These are phyloP conservation scores for Sebastes variabilis DNA, from an alignment of 2,797 vertebrate genomes.

Conservation along the genomic window DNA sequence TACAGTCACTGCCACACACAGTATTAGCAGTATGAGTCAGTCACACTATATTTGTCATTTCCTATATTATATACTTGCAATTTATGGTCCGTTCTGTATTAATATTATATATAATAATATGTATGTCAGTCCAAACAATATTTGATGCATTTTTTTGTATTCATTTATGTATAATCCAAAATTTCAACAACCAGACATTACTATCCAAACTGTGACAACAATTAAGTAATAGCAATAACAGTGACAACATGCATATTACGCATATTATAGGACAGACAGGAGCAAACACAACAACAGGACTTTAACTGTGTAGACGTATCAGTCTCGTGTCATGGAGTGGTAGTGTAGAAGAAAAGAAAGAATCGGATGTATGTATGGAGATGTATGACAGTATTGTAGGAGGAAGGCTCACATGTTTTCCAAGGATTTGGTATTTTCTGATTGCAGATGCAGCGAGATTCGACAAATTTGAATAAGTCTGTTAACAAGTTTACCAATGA, in stretches of 20 bases:
- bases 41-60: neutral
- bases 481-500: neutral
- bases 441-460: neutral
- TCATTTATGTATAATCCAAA: neutral
- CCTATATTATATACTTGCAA: neutral
- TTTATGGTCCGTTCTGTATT: neutral
- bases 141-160: neutral
- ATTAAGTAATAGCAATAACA: neutral
- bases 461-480: neutral
- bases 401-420: neutral
- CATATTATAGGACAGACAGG: neutral
- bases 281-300: neutral
- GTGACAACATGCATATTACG: neutral
- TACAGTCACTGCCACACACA: neutral
- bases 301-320: rapidly evolving
- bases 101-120: neutral
- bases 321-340: no score
- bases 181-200: neutral
- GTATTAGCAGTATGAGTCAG: neutral
- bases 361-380: neutral
- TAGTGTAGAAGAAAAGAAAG: no score
- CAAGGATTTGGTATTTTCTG: neutral
- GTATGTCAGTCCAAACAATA: neutral
- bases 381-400: neutral
- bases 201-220: neutral